phyloP scores from a whole-genome alignment of 1,140 invertebrate genomes.

The Pseudomyrmex flavicornis region DNA sequence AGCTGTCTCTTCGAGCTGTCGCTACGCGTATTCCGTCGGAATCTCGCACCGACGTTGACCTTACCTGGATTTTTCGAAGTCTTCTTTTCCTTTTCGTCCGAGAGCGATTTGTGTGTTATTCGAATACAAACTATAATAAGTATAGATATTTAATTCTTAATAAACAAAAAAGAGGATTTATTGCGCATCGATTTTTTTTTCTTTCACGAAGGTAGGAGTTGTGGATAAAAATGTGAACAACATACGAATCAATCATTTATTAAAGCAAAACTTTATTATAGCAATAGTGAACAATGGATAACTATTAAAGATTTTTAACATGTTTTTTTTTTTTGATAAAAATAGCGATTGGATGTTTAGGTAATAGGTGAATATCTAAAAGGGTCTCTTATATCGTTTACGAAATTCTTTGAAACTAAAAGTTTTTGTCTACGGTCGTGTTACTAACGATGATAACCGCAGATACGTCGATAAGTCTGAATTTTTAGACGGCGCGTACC shows the following conservation, averaged over 20 bases:
- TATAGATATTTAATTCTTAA: not conserved
- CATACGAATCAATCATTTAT: constrained; percentile 78
- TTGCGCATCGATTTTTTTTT: too few species aligned
- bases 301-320: constrained; percentile 85
- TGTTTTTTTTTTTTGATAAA: constrained; percentile 83
- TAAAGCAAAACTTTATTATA: constrained; percentile 86
- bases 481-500: constrained; percentile 52
- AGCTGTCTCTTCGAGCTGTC: not conserved
- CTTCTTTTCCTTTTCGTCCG: not conserved
- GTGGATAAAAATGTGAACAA: constrained; percentile 30
- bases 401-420: constrained; percentile 70
- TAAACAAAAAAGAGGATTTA: not conserved
- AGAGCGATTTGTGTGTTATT: not conserved
- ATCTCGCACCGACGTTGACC: not conserved
- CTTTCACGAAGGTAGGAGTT: too few species aligned
- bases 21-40: too few species aligned
- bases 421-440: constrained; percentile 65
- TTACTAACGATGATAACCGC: constrained; percentile 68
- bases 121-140: too few species aligned
- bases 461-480: constrained; percentile 61
- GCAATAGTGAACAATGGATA: constrained; percentile 85
- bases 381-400: constrained; percentile 77
- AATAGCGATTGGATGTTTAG: constrained; percentile 85
- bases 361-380: constrained; percentile 83
- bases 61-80: constrained; percentile 19